These are phyloP conservation scores for Ctenodactylus gundi DNA, from an alignment of 2,113 vertebrate species.

Conservation along the genomic window DNA sequence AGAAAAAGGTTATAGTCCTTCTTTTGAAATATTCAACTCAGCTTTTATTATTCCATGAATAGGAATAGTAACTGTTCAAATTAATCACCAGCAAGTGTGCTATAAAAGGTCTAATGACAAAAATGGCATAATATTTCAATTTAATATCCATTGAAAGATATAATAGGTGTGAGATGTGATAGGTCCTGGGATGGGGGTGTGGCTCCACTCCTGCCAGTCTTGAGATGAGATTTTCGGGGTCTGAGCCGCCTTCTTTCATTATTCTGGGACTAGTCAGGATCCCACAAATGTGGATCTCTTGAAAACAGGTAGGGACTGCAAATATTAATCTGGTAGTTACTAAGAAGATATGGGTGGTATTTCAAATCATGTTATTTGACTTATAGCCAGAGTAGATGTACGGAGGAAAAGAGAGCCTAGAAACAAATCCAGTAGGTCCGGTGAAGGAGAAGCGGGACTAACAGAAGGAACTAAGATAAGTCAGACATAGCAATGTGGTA, in stretches of 20 bases:
- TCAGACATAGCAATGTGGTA: not conserved
- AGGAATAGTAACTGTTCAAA: not conserved
- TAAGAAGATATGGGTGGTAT: not conserved
- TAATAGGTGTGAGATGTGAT: not conserved
- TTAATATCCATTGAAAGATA: not conserved
- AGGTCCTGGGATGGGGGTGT: too few relatives aligned
- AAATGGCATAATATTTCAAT: not conserved
- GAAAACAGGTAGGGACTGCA: not conserved
- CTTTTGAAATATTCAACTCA: not conserved
- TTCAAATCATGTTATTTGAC: not conserved
- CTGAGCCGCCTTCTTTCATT: too few relatives aligned
- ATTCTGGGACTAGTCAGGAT: too few relatives aligned
- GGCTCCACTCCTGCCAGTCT: too few relatives aligned
- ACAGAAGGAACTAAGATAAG: not conserved
- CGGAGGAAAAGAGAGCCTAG: not conserved
- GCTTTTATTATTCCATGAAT: not conserved
- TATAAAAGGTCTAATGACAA: not conserved
- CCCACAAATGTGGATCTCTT: not conserved
- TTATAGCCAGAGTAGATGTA: not conserved
- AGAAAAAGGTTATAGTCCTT: not conserved
- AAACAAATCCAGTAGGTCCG: not conserved
- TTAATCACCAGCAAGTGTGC: not conserved
- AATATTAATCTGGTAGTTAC: not conserved
- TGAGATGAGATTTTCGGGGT: too few relatives aligned
- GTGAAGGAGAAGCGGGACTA: not conserved